Evolutionary conservation across 1,140 invertebrate species (phyloP).

Genomic region (Ceratina japonica): DNA sequence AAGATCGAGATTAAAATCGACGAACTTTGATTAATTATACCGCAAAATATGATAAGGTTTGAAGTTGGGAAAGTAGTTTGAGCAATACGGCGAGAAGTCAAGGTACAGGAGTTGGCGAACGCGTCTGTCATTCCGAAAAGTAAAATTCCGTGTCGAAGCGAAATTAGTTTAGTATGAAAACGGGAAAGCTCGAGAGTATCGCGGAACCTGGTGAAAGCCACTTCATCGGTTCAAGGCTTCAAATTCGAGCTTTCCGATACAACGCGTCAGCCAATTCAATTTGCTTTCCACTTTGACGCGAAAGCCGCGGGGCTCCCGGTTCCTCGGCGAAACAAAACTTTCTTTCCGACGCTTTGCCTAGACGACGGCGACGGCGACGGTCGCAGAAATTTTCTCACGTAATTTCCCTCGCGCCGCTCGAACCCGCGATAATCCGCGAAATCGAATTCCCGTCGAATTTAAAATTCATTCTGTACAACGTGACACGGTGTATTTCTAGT

Average conservation of each 20-base stretch:
- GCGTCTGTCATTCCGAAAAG: not conserved
- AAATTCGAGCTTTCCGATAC: slow-evolving; percentile 1
- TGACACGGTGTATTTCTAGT: not conserved
- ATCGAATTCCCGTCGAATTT: too few species aligned
- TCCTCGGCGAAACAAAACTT: not conserved
- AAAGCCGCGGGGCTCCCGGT: not conserved
- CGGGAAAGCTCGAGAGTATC: not conserved
- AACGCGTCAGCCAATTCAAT: not conserved
- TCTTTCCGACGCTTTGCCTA: not conserved
- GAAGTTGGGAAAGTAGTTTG: too few species aligned
- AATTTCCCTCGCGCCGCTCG: too few species aligned
- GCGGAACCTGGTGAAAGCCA: not conserved
- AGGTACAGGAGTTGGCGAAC: too few species aligned
- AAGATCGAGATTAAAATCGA: too few species aligned
- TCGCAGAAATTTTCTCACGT: too few species aligned
- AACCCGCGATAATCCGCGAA: too few species aligned
- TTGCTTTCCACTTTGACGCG: slow-evolving; percentile 3
- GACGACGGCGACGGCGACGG: too few species aligned
- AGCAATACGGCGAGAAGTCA: too few species aligned
- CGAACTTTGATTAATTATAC: too few species aligned
- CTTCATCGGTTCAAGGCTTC: not conserved
- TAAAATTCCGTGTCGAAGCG: not conserved
- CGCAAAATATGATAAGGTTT: too few species aligned
- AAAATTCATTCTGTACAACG: not conserved
- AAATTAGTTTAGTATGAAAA: not conserved